phyloP scores from a whole-genome alignment of 53 echinoderm and acorn worm genomes.

The Echinarachnius parma region DNA sequence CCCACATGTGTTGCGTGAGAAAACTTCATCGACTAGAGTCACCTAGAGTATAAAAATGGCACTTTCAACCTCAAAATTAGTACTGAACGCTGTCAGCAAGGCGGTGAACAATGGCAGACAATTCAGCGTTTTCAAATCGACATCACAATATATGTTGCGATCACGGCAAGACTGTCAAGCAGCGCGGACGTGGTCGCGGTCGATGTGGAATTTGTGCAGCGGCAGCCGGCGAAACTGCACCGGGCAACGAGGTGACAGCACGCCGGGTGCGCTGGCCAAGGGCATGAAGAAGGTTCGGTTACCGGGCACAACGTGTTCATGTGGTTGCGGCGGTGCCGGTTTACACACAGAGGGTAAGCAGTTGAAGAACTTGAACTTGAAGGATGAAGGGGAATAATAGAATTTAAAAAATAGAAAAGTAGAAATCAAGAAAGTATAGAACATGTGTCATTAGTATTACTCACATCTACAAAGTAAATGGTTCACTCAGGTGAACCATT shows the following conservation, averaged over 20 bases:
- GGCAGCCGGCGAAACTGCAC: slow-evolving; percentile 30
- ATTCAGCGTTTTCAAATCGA: slow-evolving; percentile 9
- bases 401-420: no score
- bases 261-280: slow-evolving; percentile 8
- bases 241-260: slow-evolving; percentile 22
- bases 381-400: no score
- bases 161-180: slow-evolving; percentile 14
- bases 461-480: no score
- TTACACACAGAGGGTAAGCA: slow-evolving; percentile 75
- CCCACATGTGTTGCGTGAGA: neutral
- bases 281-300: slow-evolving; percentile 8
- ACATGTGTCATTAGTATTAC: no score
- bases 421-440: no score
- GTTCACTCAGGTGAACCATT: no score
- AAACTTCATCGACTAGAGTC: neutral
- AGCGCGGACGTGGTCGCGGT: slow-evolving; percentile 21
- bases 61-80: slow-evolving; percentile 16
- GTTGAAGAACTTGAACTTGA: no score
- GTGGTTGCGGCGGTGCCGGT: slow-evolving; percentile 64
- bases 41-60: slow-evolving; percentile 25
- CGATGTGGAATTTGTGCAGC: slow-evolving; percentile 31
- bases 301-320: slow-evolving; percentile 56
- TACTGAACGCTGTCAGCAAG: slow-evolving; percentile 1
- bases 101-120: slow-evolving; percentile 17
- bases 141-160: slow-evolving; percentile 15